phyloP scores from a whole-genome alignment of 2,888 invertebrate species.

The Drosophila picticornis region DNA sequence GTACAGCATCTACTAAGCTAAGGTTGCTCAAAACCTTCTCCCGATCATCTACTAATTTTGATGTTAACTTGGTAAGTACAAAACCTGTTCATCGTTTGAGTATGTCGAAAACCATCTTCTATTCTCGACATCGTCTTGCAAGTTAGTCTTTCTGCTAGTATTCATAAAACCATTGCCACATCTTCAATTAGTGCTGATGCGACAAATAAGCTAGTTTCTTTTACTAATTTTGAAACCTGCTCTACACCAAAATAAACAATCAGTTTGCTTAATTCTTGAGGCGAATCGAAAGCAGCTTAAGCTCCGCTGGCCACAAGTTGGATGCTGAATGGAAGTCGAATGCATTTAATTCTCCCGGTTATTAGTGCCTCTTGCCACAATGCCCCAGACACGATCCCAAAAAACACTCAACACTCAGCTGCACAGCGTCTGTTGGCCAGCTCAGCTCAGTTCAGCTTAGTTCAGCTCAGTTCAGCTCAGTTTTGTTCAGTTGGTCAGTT shows the following conservation, averaged over 20 bases:
- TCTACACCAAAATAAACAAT: background rate
- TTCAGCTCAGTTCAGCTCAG: background rate
- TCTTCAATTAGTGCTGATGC: background rate
- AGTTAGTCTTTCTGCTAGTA: background rate
- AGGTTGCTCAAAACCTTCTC: too few species aligned
- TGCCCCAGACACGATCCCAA: slow-evolving; percentile 8
- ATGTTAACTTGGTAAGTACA: background rate
- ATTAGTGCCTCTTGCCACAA: slow-evolving; percentile 37
- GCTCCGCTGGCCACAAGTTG: slow-evolving; percentile 1
- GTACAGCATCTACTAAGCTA: too few species aligned
- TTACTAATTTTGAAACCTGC: background rate
- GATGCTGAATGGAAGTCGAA: slow-evolving; percentile 3
- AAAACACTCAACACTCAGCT: slow-evolving; percentile 9
- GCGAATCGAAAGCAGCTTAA: slow-evolving; percentile 11
- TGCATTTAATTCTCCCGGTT: slow-evolving; percentile 43
- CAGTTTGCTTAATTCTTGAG: slow-evolving; percentile 12
- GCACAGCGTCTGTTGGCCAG: slow-evolving; percentile 6
- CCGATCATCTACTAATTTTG: background rate
- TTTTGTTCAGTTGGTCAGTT: slow-evolving; percentile 29
- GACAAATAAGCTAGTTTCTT: background rate
- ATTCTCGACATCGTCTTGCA: background rate
- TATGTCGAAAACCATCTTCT: fast-evolving
- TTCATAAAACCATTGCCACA: background rate
- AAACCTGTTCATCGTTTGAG: background rate
- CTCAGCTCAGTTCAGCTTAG: background rate